These are phyloP conservation scores for Triplophysa dalaica DNA, from an alignment of 2,113 vertebrate species.

Conservation along the genomic window DNA sequence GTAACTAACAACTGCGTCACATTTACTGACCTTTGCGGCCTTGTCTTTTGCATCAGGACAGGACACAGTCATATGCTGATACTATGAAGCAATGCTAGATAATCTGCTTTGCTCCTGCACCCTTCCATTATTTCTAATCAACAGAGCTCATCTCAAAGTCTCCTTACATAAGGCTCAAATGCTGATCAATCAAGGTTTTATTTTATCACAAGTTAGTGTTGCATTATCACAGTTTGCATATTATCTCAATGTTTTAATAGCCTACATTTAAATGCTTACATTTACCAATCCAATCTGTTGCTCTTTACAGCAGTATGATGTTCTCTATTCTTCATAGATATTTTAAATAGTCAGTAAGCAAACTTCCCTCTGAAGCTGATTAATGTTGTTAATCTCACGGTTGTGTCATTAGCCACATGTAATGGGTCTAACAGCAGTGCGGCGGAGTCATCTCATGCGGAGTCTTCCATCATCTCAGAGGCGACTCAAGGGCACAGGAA, in stretches of 20 bases:
- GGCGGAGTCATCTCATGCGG: neutral
- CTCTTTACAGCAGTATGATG: neutral
- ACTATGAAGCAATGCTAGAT: neutral
- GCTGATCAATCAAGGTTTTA: neutral
- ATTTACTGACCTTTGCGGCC: slow-evolving; percentile 45
- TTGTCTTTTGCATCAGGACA: slow-evolving; percentile 45
- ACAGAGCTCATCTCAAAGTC: neutral
- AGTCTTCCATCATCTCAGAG: slow-evolving; percentile 32
- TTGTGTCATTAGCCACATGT: slow-evolving; percentile 6
- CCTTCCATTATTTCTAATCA: neutral
- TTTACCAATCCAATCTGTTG: neutral
- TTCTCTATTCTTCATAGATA: neutral
- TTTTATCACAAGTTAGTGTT: slow-evolving; percentile 1
- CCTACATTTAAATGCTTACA: neutral
- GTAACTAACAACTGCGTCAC: slow-evolving; percentile 26
- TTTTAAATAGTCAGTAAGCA: slow-evolving; percentile 8
- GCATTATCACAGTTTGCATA: neutral
- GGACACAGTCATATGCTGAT: slow-evolving; percentile 2
- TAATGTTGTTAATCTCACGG: slow-evolving; percentile 11
- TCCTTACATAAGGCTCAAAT: slow-evolving; percentile 15
- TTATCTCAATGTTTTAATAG: neutral
- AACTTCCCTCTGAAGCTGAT: slow-evolving; percentile 1
- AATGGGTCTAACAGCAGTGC: slow-evolving; percentile 36
- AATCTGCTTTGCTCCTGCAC: neutral
- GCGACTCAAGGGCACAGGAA: slow-evolving; percentile 2